Evolutionary conservation across 2,113 vertebrate genomes (phyloP).

Genomic region (Chamaea fasciata): DNA sequence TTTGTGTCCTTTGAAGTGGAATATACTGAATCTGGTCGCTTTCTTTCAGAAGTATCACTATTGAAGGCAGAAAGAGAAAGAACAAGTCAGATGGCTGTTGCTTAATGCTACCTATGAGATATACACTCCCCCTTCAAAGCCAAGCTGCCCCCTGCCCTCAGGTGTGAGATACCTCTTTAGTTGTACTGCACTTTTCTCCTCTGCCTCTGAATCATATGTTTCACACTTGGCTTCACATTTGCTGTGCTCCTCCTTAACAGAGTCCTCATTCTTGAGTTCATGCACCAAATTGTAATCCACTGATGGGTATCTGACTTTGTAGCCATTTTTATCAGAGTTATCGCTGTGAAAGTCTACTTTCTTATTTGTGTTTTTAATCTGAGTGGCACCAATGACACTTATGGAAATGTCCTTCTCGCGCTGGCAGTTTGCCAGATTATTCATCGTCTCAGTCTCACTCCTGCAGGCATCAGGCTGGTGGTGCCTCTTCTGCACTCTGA

Average conservation of each 20-base stretch:
- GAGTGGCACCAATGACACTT: constrained; percentile 83
- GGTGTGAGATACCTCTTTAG: constrained; percentile 79
- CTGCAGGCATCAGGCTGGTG: constrained; percentile 76
- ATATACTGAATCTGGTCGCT: constrained; percentile 78
- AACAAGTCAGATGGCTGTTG: neutral
- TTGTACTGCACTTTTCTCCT: constrained; percentile 80
- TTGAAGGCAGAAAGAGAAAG: constrained; percentile 49
- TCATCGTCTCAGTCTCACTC: constrained; percentile 94
- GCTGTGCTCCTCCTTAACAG: constrained; percentile 77
- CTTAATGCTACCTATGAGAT: neutral
- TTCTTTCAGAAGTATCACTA: constrained; percentile 84
- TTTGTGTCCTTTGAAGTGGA: constrained; percentile 87
- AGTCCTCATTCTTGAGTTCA: constrained; percentile 83
- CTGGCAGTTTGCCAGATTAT: constrained; percentile 92
- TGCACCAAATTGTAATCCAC: constrained; percentile 97
- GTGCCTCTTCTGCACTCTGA: constrained; percentile 83
- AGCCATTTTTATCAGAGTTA: constrained; percentile 81
- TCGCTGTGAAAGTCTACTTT: constrained; percentile 92
- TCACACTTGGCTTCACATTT: constrained; percentile 82
- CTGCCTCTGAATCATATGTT: constrained; percentile 76
- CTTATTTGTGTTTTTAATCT: constrained; percentile 98
- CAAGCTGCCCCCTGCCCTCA: neutral
- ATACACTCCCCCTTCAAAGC: neutral
- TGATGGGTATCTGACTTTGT: constrained; percentile 85
- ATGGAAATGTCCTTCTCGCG: constrained; percentile 88